phyloP scores from a whole-genome alignment of 1,140 invertebrate genomes.

The Cydia strobilella region DNA sequence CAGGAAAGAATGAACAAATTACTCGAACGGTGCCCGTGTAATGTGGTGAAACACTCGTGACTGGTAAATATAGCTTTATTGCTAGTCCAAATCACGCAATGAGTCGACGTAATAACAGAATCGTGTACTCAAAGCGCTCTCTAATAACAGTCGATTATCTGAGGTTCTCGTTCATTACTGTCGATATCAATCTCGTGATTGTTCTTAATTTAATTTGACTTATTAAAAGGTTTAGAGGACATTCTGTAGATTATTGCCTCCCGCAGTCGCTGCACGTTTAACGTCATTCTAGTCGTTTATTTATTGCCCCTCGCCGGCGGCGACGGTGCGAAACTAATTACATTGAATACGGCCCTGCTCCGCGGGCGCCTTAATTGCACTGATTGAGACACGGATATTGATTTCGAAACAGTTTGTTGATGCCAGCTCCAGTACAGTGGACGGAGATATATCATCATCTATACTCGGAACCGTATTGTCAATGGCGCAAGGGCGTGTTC shows the following conservation, averaged over 20 bases:
- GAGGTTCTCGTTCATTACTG: constrained; percentile 36
- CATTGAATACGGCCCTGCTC: constrained; percentile 54
- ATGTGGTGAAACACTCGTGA: constrained; percentile 52
- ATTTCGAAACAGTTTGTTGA: constrained; percentile 70
- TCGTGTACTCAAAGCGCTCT: constrained; percentile 42
- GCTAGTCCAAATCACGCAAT: constrained; percentile 44
- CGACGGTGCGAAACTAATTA: constrained; percentile 73
- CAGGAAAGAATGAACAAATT: constrained; percentile 43
- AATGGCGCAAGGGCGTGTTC: constrained; percentile 13
- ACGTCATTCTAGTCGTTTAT: constrained; percentile 47
- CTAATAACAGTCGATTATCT: constrained; percentile 44
- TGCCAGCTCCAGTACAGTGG: constrained; percentile 35
- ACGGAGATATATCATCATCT: constrained; percentile 25
- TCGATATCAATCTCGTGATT: constrained; percentile 26
- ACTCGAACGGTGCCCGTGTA: constrained; percentile 43
- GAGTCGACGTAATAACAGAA: constrained; percentile 45
- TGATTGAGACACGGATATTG: constrained; percentile 78
- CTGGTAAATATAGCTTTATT: constrained; percentile 51
- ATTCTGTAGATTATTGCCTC: constrained; percentile 30
- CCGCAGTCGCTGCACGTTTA: constrained; percentile 35
- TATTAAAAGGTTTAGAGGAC: constrained; percentile 16
- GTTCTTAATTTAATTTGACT: constrained; percentile 4
- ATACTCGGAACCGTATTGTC: not conserved
- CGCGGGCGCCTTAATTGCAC: constrained; percentile 70
- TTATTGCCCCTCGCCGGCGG: constrained; percentile 51